Conservation (phyloP, 1,140 invertebrate genomes). For the Scaptomyza pallida region DNA sequence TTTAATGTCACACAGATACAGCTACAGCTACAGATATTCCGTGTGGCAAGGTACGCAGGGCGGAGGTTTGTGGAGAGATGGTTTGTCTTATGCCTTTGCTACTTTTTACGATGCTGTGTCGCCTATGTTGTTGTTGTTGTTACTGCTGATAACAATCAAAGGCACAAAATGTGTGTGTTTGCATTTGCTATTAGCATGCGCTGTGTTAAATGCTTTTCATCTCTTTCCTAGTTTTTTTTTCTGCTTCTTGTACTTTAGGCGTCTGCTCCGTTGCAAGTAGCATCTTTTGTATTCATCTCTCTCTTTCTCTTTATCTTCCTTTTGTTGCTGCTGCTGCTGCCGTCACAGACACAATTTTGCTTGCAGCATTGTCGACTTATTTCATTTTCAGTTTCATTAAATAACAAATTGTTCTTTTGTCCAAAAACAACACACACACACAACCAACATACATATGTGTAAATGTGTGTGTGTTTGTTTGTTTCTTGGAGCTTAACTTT, state of each 20-base stretch:
- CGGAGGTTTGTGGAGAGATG: no score
- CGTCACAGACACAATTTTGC: conserved; percentile 18
- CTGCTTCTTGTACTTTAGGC: not conserved
- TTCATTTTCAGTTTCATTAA: conserved; percentile 63
- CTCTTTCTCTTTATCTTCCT: not conserved
- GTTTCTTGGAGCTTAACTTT: conserved; percentile 34
- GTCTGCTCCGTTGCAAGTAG: not conserved
- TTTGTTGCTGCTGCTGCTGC: conserved; percentile 5
- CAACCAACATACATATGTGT: not conserved
- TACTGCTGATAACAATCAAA: conserved; percentile 41
- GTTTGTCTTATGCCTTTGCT: no score
- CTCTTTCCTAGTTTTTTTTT: not conserved
- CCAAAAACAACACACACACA: conserved; percentile 7
- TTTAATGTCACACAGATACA: conserved; percentile 52
- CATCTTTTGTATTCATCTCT: conserved; percentile 8
- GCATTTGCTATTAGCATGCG: conserved; percentile 51
- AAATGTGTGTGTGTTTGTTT: conserved; percentile 4
- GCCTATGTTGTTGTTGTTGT: conserved; percentile 20
- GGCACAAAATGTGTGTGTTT: conserved; percentile 25
- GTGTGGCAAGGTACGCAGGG: no score
- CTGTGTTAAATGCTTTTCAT: conserved; percentile 49
- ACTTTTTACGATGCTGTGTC: conserved; percentile 36
- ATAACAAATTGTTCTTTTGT: conserved; percentile 61
- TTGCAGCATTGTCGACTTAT: conserved; percentile 50
- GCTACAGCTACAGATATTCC: no score